Base-by-base conservation (phyloP, 2,888 invertebrate genomes). In the Cryptocheilus praepositus region DNA sequence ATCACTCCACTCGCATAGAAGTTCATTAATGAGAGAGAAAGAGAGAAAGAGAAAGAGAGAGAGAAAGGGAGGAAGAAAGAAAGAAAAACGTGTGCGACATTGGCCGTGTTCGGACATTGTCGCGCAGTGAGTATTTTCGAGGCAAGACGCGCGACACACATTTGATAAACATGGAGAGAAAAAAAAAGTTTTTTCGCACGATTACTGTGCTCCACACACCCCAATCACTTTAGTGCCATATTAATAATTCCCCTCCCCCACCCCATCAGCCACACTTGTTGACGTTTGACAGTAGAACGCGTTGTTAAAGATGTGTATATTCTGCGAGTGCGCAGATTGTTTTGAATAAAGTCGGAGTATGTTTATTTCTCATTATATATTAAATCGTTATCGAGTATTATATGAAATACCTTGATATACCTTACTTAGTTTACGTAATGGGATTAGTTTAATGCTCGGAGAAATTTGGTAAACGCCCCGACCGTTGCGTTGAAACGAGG, bases 191-290 rank as follows among this genome's bases (percentile, higher is more conserved):
- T 60, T 66, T 66, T 58, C 71, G 72, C 60, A 71, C 67, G 69
- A 72, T 75, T 75, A 70, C 73, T 66, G 65, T 65, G 71, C 73
- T 76, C 71, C 74, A 79, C 73, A 79, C 73, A 74, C 79, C 74
- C 76, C 67, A 68, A 79, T 80, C 77, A 80, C 74, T 81, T 79
- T 81, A 84, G 84, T 84, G 84, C 84, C 84, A 84, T 84, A 84
- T 77, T 71, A 66, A 81, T 76, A 70, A 73, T 54, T 62, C 67
- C 54, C 64, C 36, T 7, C 77, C 69, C 56, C 36, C 13, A 77
- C 69, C 56, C 64, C 72, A 71, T 81, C 77, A 77, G 74, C 74
- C 76, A 80, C 72, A 76, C 73, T 79, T 76, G 81, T 81, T 77
- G 75, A 81, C 72, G 74, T 77, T 79, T 82, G 71, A 81, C 74